Evolutionary conservation across 1,140 invertebrate genomes (phyloP), one percentile per base, ranked within the genome.

Genomic region (Heterodera schachtii): DNA sequence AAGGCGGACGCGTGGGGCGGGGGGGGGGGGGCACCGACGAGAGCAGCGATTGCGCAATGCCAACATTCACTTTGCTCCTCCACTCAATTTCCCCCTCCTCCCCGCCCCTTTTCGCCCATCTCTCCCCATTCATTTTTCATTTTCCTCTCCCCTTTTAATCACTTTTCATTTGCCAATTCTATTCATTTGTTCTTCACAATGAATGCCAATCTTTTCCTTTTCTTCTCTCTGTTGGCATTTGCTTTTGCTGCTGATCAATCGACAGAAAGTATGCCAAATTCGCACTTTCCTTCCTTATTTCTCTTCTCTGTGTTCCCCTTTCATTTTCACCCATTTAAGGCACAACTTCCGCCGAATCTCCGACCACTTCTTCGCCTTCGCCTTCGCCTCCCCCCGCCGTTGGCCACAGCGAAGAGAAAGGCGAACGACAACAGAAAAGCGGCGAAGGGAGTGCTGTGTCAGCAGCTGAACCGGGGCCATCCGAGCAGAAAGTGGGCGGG

Each of bases 401-500:
- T 11, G 69, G 69, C 3, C 69, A 71, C 69, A 31, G 69, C 69
- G 69, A 1, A 9, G 69, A 71, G 69, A 71, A 71, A n/a, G 69
- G 31, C 69, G 69, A 71, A 31, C n/a, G 16, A 19, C 57, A 13
- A 16, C 57, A 13, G 16, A 13, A 19, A 2, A 19, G 57, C 57
- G 57, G 4, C n/a, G 69, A 19, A 9, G 69, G 69, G 21, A 31
- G n/a, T 31, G 69, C 31, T 7, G 8, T 64, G 21, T 16, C 66
- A 19, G 43, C 76, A 16, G 31, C 44, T 2, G 76, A 78, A 67
- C 70, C 76, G 21, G 19, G 7, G 4, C 57, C 57, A 16, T 78
- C 76, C 70, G 76, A 78, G 1, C 76, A 78, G 46, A 78, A 78
- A 67, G 76, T 78, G 21, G 31, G 66, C 4, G 43, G 66, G 46